These are phyloP conservation scores for Pachycephala philippinensis DNA, from an alignment of 2,113 vertebrate species.

Conservation along the genomic window DNA sequence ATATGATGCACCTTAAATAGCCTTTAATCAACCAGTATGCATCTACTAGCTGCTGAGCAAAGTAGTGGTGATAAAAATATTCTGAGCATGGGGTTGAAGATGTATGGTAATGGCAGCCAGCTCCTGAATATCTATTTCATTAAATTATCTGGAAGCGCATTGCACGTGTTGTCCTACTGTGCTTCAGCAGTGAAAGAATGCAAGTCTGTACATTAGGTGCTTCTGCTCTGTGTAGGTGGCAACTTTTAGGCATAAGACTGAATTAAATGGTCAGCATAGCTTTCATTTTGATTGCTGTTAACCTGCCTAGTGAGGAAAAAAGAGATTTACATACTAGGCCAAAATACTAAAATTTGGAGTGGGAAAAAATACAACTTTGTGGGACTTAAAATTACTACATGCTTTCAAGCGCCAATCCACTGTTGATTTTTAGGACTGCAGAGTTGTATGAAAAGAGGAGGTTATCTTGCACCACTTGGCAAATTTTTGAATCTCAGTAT, in stretches of 20 bases:
- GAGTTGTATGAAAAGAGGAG: background rate
- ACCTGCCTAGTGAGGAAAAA: background rate
- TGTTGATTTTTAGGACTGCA: background rate
- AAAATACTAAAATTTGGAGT: background rate
- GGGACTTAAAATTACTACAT: background rate
- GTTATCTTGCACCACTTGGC: background rate
- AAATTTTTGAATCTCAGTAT: background rate
- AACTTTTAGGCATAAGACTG: background rate
- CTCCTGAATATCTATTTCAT: background rate
- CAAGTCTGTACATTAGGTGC: background rate
- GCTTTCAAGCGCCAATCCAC: background rate
- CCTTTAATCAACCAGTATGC: constrained; percentile 2
- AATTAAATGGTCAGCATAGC: background rate
- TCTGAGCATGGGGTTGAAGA: background rate
- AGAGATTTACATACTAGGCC: background rate
- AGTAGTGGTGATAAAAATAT: constrained; percentile 6
- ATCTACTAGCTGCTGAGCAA: constrained; percentile 22
- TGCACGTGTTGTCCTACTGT: background rate
- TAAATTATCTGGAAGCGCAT: background rate
- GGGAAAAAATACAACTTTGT: background rate
- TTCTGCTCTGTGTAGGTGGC: background rate
- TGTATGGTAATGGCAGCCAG: background rate
- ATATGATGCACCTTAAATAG: constrained; percentile 37
- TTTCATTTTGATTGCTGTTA: background rate
- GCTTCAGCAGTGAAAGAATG: background rate